phyloP scores from a whole-genome alignment of 2,113 vertebrate genomes.

The Oncorhynchus mykiss region DNA sequence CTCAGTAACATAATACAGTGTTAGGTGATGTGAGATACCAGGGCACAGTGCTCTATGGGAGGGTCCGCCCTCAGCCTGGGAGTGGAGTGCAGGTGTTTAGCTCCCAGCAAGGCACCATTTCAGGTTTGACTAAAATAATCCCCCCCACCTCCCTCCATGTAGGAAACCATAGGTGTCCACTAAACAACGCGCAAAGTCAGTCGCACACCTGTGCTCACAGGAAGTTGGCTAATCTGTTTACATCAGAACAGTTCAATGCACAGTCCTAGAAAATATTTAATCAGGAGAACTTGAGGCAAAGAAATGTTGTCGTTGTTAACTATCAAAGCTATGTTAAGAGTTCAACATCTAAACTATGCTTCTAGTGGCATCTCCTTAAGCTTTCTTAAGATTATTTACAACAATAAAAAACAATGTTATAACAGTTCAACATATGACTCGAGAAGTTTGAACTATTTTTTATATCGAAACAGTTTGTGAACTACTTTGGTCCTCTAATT shows the following conservation, averaged over 20 bases:
- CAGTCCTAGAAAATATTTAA: conserved; percentile 32
- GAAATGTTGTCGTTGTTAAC: neutral
- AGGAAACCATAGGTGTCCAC: conserved; percentile 46
- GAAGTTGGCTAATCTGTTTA: conserved; percentile 20
- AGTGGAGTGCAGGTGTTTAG: conserved; percentile 70
- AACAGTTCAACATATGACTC: neutral
- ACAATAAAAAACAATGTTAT: neutral
- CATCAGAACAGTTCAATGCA: conserved; percentile 34
- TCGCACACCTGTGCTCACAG: conserved; percentile 56
- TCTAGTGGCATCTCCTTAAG: too few relatives aligned
- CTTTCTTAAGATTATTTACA: too few relatives aligned
- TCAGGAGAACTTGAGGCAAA: neutral
- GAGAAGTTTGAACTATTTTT: neutral
- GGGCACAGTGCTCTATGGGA: conserved; percentile 9
- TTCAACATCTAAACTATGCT: too few relatives aligned
- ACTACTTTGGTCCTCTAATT: neutral
- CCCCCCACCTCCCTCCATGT: conserved; percentile 36
- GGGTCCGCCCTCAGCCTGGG: conserved; percentile 25
- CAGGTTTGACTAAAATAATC: conserved; percentile 67
- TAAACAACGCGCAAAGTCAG: conserved; percentile 51
- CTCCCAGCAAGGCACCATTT: conserved; percentile 68
- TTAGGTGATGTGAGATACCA: conserved; percentile 27
- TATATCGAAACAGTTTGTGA: neutral
- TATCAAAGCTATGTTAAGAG: too few relatives aligned
- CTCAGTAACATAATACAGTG: conserved; percentile 61